Percentiles rank a stretch among this genome's conserved stretches.
Evolutionary conservation across 2,888 invertebrate genomes (phyloP).

Genomic region (Dasysyrphus albostriatus): DNA sequence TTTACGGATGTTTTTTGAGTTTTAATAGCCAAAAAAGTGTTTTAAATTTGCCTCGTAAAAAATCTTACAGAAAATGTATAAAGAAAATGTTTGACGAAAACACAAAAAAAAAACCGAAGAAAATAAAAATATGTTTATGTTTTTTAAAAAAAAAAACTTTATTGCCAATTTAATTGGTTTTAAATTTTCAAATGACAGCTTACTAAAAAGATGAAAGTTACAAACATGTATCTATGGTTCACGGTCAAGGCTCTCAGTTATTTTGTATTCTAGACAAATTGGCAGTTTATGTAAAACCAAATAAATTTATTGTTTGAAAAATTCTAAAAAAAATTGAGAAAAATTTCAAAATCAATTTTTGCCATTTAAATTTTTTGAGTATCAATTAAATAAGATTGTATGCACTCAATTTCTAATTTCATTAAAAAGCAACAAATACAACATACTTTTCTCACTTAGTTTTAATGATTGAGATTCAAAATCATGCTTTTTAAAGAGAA

Average conservation of each 20-base stretch:
- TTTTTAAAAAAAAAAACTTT: not conserved
- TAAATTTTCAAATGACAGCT: not conserved
- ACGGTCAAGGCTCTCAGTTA: constrained; percentile 7
- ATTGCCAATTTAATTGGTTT: not conserved
- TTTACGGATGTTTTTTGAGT: constrained; percentile 30
- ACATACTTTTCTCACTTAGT: too few relatives aligned
- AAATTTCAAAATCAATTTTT: too few relatives aligned
- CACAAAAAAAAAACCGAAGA: not conserved
- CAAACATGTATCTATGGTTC: not conserved
- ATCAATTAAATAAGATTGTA: too few relatives aligned
- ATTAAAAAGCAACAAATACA: too few relatives aligned
- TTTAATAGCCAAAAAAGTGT: not conserved
- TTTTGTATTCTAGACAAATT: not conserved
- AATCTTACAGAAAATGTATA: constrained; percentile 1
- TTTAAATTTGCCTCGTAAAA: not conserved
- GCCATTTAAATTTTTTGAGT: too few relatives aligned
- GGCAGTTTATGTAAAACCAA: not conserved
- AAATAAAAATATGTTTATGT: not conserved
- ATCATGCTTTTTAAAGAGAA: too few relatives aligned
- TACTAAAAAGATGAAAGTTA: not conserved
- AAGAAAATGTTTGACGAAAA: constrained; percentile 7
- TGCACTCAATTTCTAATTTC: too few relatives aligned
- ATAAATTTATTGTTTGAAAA: not conserved
- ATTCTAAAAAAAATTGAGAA: not conserved
- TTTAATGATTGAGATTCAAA: too few relatives aligned